These are phyloP conservation scores for Pheucticus melanocephalus DNA, from an alignment of 2,113 vertebrate genomes.

Conservation along the genomic window DNA sequence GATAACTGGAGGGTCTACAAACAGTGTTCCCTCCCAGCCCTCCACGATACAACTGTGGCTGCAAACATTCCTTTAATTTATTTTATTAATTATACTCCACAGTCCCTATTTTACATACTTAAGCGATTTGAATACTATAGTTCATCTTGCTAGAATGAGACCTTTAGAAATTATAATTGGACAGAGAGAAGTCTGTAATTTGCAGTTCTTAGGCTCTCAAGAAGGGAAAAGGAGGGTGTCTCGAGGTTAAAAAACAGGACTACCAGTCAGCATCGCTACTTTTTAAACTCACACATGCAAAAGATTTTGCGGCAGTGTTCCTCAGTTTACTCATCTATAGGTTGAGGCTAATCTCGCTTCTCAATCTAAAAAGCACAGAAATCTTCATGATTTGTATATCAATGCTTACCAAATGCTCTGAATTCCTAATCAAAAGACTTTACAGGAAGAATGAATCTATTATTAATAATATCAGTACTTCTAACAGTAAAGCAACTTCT, in stretches of 20 bases:
- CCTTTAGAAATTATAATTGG: constrained; percentile 50
- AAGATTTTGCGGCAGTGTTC: not conserved
- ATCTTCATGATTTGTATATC: constrained; percentile 10
- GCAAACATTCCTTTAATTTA: constrained; percentile 14
- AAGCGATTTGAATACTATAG: constrained; percentile 31
- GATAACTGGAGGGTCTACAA: not conserved
- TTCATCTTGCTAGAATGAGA: constrained; percentile 45
- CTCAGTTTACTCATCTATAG: not conserved
- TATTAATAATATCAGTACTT: constrained; percentile 31
- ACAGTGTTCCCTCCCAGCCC: not conserved
- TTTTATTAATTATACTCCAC: constrained; percentile 25
- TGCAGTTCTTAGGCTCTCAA: constrained; percentile 28
- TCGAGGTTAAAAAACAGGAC: not conserved
- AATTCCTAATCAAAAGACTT: constrained; percentile 28
- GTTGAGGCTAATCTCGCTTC: not conserved
- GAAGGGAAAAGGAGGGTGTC: not conserved
- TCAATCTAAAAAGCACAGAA: not conserved
- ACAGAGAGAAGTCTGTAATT: constrained; percentile 40
- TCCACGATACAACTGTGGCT: accelerated
- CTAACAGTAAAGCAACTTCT: not conserved
- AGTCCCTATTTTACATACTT: constrained; percentile 39
- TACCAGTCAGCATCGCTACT: not conserved
- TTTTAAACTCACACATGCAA: not conserved
- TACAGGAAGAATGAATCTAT: not conserved
- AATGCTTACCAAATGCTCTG: not conserved